Evolutionary conservation across 2,797 vertebrate species (phyloP), one percentile per base, ranked within the genome.

Genomic region (Xenops minutus): DNA sequence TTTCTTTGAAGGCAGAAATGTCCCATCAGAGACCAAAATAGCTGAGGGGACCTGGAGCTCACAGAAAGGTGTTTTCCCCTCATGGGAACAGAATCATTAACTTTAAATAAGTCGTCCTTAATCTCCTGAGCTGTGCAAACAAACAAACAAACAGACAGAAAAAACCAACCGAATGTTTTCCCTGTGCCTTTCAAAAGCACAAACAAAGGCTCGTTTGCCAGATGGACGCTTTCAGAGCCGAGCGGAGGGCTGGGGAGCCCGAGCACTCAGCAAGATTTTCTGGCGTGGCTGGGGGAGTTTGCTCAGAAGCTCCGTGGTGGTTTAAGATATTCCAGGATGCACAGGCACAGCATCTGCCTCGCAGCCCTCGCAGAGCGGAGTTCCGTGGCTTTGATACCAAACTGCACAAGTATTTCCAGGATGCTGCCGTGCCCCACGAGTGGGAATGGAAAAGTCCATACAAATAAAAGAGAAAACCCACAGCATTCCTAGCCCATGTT

Each of bases 121-220:
- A 95, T 93, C 91, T 95, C 73, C 73, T 51, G 94, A 95, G 92
- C 85, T 73, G 52, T 14, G 80, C 93, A 94, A 96, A 93, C 96
- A 96, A 95, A 93, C 96, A 96, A 95, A 95, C 92, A 95, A 93
- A 95, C 93, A 95, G 85, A 95, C 5, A 78, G 66, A 68, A 92
- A 95, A 92, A 43, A 1, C 10, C 76, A 73, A n/a, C 10, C 5
- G 67, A 84, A 86, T 94, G 94, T 90, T 96, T 94, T 94, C 89
- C 63, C 89, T 90, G 46, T 82, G 92, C 92, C 94, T 93, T 91
- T 93, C 95, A 96, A 92, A 96, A 92, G 82, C 89, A 96, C 91
- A 96, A 93, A 92, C 95, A 95, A 94, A 90, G 92, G 89, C 76
- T 92, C 91, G 58, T 92, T 91, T 93, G 85, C 80, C 92, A 96